Base-by-base conservation (phyloP, 2,113 vertebrate species). In the Gasterosteus nipponicus region DNA sequence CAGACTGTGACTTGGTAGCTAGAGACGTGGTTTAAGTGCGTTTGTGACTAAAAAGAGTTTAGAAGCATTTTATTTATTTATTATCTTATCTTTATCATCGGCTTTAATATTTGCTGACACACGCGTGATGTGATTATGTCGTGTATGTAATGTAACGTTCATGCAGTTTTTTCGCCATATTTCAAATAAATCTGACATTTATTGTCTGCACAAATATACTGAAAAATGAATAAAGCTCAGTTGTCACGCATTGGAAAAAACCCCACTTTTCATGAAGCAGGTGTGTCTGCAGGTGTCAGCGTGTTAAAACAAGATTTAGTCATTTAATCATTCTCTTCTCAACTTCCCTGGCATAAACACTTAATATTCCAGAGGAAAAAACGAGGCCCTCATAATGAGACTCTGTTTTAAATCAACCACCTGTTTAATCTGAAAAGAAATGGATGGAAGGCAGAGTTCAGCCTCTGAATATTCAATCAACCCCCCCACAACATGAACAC, bases 401-500 rank as follows among this genome's bases (percentile, higher is more conserved):
- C 4, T 10, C 59, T 69, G 69, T 31, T 77, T 51, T 41, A 31
- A 73, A 63, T 68, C 38, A 54, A 74, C 65, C 77, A 85, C 83
- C 78, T 84, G 83, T 73, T 72, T 80, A 18, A 41, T 75, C 73
- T 78, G 78, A 80, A 62, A 41, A 70, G 61, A 12, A 72, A 59
- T 18, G 41, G 54, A 46, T 14, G 26, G 31, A 42, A 75, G 64
- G 22, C 78, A 42, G 56, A 10, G 57, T 67, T 73, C 69, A 53
- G 72, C 57, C 6, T 51, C 51, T 73, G 82, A 82, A 81, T 84
- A 75, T 75, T 69, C 39, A 80, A 61, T 64, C 65, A 69, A 75
- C 38, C 60, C 61, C 22, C 41, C 31, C 46, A 61, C 10, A 62
- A 35, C 60, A 66, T 26, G 39, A 58, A 66, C 71, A 42, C 41